These are phyloP conservation scores for Bathynomus jamesi DNA, from an alignment of 1,140 invertebrate species.

Conservation along the genomic window DNA sequence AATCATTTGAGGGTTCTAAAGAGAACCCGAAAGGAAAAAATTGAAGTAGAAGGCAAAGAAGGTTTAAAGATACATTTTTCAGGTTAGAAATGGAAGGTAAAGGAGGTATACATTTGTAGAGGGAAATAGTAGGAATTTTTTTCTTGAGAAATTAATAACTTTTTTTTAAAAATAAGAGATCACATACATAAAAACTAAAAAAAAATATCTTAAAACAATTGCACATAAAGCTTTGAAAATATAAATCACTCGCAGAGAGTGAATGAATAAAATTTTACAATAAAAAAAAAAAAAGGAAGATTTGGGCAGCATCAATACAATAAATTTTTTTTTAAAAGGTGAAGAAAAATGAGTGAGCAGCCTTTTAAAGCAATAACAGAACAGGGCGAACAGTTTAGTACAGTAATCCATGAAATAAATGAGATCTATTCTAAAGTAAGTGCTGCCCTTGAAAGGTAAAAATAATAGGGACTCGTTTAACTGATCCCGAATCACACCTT, in stretches of 20 bases:
- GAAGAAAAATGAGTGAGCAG: background rate
- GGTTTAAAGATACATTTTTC: background rate
- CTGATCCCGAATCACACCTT: background rate
- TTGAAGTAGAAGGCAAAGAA: background rate
- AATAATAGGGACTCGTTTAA: background rate
- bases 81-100: too few species aligned
- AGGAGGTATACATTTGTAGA: background rate
- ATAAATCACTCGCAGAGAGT: too few species aligned
- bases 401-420: background rate
- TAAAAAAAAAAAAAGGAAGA: background rate
- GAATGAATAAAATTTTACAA: too few species aligned
- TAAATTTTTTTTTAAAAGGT: too few species aligned
- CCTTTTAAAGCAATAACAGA: too few species aligned
- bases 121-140: background rate
- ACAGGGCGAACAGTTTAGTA: too few species aligned
- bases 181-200: background rate
- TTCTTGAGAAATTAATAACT: background rate
- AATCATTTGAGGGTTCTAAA: background rate
- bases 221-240: background rate
- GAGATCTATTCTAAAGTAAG: background rate
- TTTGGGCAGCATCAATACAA: too few species aligned
- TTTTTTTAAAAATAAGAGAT: background rate
- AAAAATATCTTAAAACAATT: background rate
- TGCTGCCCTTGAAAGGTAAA: background rate
- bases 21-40: background rate